Conservation (phyloP, 2,888 invertebrate genomes). For the Brachyptera putata region DNA sequence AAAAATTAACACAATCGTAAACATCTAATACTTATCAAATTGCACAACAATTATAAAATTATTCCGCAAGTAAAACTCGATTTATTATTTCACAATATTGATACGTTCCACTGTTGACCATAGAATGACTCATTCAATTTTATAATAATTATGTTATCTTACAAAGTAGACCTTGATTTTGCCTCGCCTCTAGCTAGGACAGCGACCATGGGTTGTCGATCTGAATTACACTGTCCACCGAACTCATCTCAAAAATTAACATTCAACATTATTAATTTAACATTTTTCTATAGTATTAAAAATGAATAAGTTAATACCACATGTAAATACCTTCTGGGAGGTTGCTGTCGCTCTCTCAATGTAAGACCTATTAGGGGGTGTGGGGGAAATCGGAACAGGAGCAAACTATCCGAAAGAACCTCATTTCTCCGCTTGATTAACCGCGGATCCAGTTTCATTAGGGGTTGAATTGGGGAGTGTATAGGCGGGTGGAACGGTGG, state of each 20-base stretch:
- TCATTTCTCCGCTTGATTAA: constrained; percentile 30
- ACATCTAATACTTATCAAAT: too few relatives aligned
- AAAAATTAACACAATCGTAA: too few relatives aligned
- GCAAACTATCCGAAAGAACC: constrained; percentile 13
- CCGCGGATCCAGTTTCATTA: constrained; percentile 27
- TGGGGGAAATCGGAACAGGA: not conserved
- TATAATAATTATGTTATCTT: too few relatives aligned
- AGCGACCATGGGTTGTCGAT: not conserved
- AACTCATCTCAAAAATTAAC: too few relatives aligned
- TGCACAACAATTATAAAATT: too few relatives aligned
- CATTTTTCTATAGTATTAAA: too few relatives aligned
- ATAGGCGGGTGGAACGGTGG: constrained; percentile 1
- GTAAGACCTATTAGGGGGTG: constrained; percentile 4
- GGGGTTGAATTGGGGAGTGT: not conserved
- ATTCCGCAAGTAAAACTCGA: too few relatives aligned
- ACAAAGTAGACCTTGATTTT: not conserved
- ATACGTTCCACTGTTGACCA: too few relatives aligned
- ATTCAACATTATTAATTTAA: too few relatives aligned
- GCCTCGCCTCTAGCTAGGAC: not conserved
- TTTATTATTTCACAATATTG: too few relatives aligned
- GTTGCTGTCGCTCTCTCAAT: not conserved
- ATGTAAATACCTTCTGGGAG: not conserved
- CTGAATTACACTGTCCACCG: too few relatives aligned
- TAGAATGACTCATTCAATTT: too few relatives aligned
- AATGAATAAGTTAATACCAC: constrained; percentile 14